Base-by-base conservation (phyloP, 2,113 vertebrate species). In the Sylvietta virens region DNA sequence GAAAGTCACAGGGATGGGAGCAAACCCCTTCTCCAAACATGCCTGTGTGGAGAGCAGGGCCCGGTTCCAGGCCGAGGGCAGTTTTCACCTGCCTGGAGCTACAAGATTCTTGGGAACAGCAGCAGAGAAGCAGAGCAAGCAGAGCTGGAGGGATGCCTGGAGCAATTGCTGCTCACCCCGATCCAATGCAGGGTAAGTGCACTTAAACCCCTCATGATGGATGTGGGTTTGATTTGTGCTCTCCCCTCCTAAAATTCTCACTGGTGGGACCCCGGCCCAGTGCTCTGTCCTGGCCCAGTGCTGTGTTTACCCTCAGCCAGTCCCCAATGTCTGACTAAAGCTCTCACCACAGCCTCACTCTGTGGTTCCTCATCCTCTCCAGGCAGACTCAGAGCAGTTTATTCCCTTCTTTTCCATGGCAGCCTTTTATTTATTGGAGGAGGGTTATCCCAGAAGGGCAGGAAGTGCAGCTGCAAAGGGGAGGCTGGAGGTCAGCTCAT, bases 251-350 rank as follows among this genome's bases (percentile, higher is more conserved):
- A 1, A 56, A 83, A 7, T 57, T 30, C 47, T 22, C 19, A 5
- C 26, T 33, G 42, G 6, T 0, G 1, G 48, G 60, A 9, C 17
- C 23, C 4, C 13, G 2, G 23, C 56, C 1, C 90, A 21, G 71
- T 5, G 15, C 8, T 8, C 51, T 19, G 31, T 7, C 26, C 62
- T 30, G 83, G 82, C 14, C 2, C 58, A 4, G 13, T 0, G 74
- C 76, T 74, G 33, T 54, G 19, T 62, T 79, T 80, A 42, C 62
- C 16, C n/a, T 16, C 14, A 45, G 47, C 16, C 35, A 15, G 76
- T 21, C 66, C 74, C 53, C 62, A 69, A 4, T 2, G 48, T 6
- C 48, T 21, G 26, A 24, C 42, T 27, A 28, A 65, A 86, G 80
- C 71, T 67, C 71, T 50, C 31, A 19, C 53, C 0, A 0, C 58